Percentiles rank a stretch among this genome's conserved stretches.
These are phyloP conservation scores for Aeoliscus strigatus DNA, from an alignment of 2,797 vertebrate genomes.

Conservation along the genomic window DNA sequence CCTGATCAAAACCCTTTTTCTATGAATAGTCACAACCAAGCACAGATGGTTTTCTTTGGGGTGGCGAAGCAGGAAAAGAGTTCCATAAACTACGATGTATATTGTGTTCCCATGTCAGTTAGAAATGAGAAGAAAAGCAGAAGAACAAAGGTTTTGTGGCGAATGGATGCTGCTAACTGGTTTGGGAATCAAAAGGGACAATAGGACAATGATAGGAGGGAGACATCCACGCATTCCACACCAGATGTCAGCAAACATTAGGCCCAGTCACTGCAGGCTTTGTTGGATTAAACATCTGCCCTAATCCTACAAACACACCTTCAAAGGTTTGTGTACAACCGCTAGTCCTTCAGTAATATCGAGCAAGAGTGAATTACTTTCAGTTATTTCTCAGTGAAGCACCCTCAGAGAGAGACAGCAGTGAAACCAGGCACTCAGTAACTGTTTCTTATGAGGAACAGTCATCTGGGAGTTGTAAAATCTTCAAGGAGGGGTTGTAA, in stretches of 20 bases:
- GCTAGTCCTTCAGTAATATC: too few relatives aligned
- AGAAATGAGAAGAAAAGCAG: constrained; percentile 41
- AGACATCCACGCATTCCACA: constrained; percentile 20
- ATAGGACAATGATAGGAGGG: constrained; percentile 37
- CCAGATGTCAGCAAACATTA: constrained; percentile 10
- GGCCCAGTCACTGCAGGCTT: neutral
- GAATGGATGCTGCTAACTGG: constrained; percentile 19
- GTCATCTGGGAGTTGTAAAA: constrained; percentile 21
- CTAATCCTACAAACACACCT: constrained; percentile 1
- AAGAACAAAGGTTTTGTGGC: constrained; percentile 37
- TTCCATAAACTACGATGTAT: constrained; percentile 43
- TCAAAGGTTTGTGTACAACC: too few relatives aligned
- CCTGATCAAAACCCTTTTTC: too few relatives aligned
- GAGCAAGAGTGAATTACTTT: too few relatives aligned
- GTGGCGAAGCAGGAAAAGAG: constrained; percentile 36
- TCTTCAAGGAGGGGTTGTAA: constrained; percentile 17
- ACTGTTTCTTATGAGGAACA: constrained; percentile 16
- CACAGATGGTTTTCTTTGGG: too few relatives aligned
- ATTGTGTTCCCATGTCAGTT: constrained; percentile 43
- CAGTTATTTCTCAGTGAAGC: constrained; percentile 6
- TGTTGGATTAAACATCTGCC: constrained; percentile 7
- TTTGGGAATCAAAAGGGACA: constrained; percentile 38
- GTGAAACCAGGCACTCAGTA: constrained; percentile 2
- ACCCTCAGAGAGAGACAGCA: constrained; percentile 1
- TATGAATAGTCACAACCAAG: too few relatives aligned